Evolutionary conservation across 2,888 invertebrate species (phyloP), one percentile per base, ranked within the genome.

Genomic region (Tachystola acroxantha): DNA sequence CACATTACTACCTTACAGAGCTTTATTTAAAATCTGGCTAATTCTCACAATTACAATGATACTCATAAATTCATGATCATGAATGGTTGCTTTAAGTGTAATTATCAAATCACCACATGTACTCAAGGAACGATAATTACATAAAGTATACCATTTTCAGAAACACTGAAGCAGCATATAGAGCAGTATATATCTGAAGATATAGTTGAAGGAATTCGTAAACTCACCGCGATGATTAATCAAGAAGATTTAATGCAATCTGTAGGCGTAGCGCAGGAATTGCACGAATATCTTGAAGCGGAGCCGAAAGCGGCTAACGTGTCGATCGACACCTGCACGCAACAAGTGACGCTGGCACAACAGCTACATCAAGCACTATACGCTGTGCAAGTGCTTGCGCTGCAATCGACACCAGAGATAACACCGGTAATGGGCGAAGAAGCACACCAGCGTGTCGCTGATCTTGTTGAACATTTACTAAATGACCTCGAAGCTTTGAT

Each of bases 121-220:
- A 10, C n/a, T n/a, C 9, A 24, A 24, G 5, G 5, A 16, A 28
- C 7, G 12, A 10, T 7, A 7, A 20, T 19, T 20, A 32, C 31
- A 22, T 13, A 24, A 20, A 7, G 3, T 31, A 34, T 36, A 12
- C 19, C 26, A 10, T 20, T 43, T 50, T 34, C 45, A 53, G 50
- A 40, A 19, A 36, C 37, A 24, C 42, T 76, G n/a, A 46, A 63
- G 27, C 46, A 58, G 25, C 54, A 62, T 42, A 63, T 75, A 27
- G 51, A 68, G 37, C 57, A 71, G 32, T 71, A 62, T 40, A 43
- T 69, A 34, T 57, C 63, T 24, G 50, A 57, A 7, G 60, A 70
- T 33, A 40, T 57, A 20, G 40, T 48, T 10, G 51, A 63, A 45
- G 37, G 48, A 1, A 44, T 72, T 1, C 45, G 48, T 3, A 44